These are phyloP conservation scores for Calycopis cecrops DNA, from an alignment of 1,140 invertebrate genomes.

Conservation along the genomic window DNA sequence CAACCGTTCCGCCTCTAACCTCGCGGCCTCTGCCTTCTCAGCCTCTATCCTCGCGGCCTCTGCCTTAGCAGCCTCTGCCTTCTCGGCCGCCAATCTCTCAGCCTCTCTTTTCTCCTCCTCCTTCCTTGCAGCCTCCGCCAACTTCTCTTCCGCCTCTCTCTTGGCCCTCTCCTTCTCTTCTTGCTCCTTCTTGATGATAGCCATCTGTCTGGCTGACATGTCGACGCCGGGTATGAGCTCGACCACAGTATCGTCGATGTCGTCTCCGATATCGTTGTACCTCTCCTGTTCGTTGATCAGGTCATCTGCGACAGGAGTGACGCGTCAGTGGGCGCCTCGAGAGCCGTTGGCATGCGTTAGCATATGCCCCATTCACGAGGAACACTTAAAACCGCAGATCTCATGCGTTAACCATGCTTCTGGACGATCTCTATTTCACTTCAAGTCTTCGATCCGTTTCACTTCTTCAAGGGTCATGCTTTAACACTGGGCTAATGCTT, in stretches of 20 bases:
- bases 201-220: constrained; percentile 55
- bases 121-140: constrained; percentile 32
- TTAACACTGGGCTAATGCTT: constrained; percentile 30
- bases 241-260: constrained; percentile 97
- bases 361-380: constrained; percentile 27
- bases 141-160: constrained; percentile 35
- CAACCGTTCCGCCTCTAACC: constrained; percentile 1
- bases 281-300: constrained; percentile 98
- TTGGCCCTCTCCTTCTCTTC: constrained; percentile 26
- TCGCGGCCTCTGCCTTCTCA: constrained; percentile 9
- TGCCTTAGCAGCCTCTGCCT: constrained; percentile 12
- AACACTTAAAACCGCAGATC: constrained; percentile 1
- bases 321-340: constrained; percentile 30
- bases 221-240: constrained; percentile 88
- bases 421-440: constrained; percentile 12
- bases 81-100: constrained; percentile 43
- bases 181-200: constrained; percentile 21
- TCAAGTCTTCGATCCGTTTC: constrained; percentile 14
- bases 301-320: constrained; percentile 87
- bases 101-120: constrained; percentile 41
- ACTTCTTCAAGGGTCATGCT: constrained; percentile 30
- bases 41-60: constrained; percentile 7
- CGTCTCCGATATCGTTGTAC: constrained; percentile 98
- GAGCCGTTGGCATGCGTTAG: constrained; percentile 25
- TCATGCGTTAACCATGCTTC: constrained; percentile 42